Conservation (phyloP, 2,888 invertebrate species). For the Dilophus febrilis region DNA sequence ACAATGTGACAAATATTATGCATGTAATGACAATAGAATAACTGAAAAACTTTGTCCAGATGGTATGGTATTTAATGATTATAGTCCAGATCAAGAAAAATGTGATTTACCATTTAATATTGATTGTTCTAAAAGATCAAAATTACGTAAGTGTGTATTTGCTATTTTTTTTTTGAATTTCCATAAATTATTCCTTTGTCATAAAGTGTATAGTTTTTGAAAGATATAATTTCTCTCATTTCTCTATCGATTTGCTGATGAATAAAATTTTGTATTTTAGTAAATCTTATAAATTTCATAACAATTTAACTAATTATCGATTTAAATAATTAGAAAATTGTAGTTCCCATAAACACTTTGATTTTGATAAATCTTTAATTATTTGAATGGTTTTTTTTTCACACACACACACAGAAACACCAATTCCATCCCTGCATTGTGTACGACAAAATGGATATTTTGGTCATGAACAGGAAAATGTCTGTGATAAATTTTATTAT, state of each 20-base stretch:
- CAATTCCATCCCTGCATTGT: constrained; percentile 56
- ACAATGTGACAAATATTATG: constrained; percentile 79
- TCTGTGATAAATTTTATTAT: constrained; percentile 76
- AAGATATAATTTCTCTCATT: too few species aligned
- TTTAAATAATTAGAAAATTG: too few species aligned
- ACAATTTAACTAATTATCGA: too few species aligned
- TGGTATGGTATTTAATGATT: constrained; percentile 81
- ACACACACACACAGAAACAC: constrained; percentile 38
- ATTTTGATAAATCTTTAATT: too few species aligned
- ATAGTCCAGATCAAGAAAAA: constrained; percentile 62
- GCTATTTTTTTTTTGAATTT: too few species aligned
- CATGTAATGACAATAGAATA: constrained; percentile 55
- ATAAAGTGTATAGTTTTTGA: too few species aligned
- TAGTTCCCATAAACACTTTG: too few species aligned
- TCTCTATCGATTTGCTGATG: too few species aligned
- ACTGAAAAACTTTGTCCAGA: constrained; percentile 72
- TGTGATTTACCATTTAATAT: constrained; percentile 76
- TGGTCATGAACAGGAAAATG: constrained; percentile 56
- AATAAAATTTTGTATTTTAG: too few species aligned
- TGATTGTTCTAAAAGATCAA: constrained; percentile 61
- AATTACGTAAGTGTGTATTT: constrained; percentile 49
- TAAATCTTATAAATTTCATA: too few species aligned
- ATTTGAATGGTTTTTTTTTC: too few species aligned
- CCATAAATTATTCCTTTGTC: too few species aligned
- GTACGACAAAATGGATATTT: constrained; percentile 76